phyloP scores from a whole-genome alignment of 2,113 vertebrate genomes.

The Trogon surrucura region DNA sequence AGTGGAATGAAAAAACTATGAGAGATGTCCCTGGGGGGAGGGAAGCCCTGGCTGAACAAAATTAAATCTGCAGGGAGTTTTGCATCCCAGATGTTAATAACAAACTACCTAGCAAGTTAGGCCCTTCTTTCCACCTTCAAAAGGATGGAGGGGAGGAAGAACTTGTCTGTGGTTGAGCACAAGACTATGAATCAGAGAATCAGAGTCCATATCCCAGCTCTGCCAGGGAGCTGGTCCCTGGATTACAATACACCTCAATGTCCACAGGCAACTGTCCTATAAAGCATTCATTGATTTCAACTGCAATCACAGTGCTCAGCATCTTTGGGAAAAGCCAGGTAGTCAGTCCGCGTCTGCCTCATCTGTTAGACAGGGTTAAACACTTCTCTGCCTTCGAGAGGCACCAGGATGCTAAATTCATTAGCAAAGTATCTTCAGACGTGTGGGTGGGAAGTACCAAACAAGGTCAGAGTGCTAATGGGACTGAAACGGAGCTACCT shows the following conservation, averaged over 20 bases:
- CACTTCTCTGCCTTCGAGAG: constrained; percentile 7
- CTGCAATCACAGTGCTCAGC: constrained; percentile 15
- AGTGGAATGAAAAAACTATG: constrained; percentile 4
- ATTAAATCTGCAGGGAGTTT: constrained; percentile 64
- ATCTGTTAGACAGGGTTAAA: not conserved
- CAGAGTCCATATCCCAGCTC: not conserved
- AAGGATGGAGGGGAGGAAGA: constrained; percentile 65
- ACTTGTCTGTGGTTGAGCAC: constrained; percentile 60
- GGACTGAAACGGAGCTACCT: not conserved
- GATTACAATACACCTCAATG: not conserved
- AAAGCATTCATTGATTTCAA: not conserved
- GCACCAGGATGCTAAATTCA: not conserved
- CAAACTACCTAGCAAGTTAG: constrained; percentile 39
- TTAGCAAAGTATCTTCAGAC: constrained; percentile 7
- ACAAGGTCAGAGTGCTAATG: not conserved
- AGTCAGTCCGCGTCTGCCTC: not conserved
- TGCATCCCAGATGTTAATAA: constrained; percentile 70
- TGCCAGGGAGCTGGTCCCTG: not conserved
- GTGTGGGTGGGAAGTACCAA: constrained; percentile 42
- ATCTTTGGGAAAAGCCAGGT: constrained; percentile 1
- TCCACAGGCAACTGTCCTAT: constrained; percentile 39
- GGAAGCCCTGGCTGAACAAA: constrained; percentile 51
- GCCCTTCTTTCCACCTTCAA: constrained; percentile 62
- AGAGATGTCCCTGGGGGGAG: constrained; percentile 56
- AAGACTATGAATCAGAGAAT: constrained; percentile 56